Conservation (phyloP, 2,888 invertebrate genomes). For the Mantis religiosa region DNA sequence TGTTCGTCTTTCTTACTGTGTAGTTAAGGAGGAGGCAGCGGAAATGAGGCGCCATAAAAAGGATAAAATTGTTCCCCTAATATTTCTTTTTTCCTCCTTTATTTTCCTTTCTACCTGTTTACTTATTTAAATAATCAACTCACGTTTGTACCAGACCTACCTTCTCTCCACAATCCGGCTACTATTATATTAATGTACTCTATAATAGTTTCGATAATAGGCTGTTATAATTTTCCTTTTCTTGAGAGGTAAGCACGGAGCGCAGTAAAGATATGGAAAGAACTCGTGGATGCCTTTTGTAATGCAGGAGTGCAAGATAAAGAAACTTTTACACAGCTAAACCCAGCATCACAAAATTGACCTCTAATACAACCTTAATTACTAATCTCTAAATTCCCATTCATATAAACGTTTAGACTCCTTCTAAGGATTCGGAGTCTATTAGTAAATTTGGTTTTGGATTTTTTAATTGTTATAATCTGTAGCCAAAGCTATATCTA, state of each 20-base stretch:
- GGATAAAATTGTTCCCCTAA: not conserved
- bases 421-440: no score
- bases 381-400: no score
- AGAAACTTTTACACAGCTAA: not conserved
- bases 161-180: not conserved
- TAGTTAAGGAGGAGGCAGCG: not conserved
- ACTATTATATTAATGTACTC: not conserved
- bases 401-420: no score
- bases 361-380: no score
- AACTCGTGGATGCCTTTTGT: not conserved
- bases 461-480: no score
- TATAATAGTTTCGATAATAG: not conserved
- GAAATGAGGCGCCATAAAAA: not conserved
- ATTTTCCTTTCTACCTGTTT: not conserved
- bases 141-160: not conserved
- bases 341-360: no score
- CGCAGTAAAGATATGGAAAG: not conserved
- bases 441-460: no score
- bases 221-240: not conserved
- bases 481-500: no score
- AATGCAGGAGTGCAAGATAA: not conserved
- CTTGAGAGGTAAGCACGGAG: not conserved
- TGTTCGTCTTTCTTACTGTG: not conserved
- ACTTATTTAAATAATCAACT: not conserved
- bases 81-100: not conserved